Conservation (phyloP, 2,113 vertebrate species). For the Speoplatyrhinus poulsoni region DNA sequence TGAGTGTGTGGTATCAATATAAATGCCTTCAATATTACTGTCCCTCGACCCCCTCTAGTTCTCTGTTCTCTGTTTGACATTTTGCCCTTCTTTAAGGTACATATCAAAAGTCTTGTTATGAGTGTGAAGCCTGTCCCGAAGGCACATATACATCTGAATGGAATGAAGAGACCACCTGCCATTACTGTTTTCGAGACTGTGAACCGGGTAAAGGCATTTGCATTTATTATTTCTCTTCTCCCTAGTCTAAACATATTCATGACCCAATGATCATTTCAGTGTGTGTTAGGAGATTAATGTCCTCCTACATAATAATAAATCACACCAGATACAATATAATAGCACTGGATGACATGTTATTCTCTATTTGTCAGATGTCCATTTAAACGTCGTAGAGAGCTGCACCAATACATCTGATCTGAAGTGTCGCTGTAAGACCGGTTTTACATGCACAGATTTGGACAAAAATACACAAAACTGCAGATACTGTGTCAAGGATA, state of each 20-base stretch:
- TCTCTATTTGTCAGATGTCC: slow-evolving; percentile 32
- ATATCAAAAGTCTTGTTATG: slow-evolving; percentile 7
- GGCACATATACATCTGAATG: slow-evolving; percentile 18
- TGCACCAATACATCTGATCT: slow-evolving; percentile 47
- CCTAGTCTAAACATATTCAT: not conserved
- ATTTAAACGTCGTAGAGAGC: slow-evolving; percentile 39
- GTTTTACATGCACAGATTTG: slow-evolving; percentile 1
- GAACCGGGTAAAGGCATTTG: slow-evolving; percentile 47
- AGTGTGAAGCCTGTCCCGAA: slow-evolving; percentile 36
- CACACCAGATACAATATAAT: not conserved
- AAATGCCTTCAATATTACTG: not conserved
- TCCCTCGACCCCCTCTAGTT: not conserved
- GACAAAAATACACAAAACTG: not conserved
- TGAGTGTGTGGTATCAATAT: no score
- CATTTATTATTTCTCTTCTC: not conserved
- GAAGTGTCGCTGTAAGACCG: slow-evolving; percentile 45
- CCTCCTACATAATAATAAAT: not conserved
- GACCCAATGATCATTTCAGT: not conserved
- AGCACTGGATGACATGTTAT: not conserved
- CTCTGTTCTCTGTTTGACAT: not conserved
- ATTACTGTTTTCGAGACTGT: slow-evolving; percentile 64
- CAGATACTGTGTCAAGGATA: slow-evolving; percentile 17
- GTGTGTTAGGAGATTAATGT: not conserved
- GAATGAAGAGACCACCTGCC: slow-evolving; percentile 57
- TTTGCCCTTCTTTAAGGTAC: slow-evolving; percentile 42